phyloP scores from a whole-genome alignment of 2,797 vertebrate genomes.

The Pipistrellus pygmaeus region DNA sequence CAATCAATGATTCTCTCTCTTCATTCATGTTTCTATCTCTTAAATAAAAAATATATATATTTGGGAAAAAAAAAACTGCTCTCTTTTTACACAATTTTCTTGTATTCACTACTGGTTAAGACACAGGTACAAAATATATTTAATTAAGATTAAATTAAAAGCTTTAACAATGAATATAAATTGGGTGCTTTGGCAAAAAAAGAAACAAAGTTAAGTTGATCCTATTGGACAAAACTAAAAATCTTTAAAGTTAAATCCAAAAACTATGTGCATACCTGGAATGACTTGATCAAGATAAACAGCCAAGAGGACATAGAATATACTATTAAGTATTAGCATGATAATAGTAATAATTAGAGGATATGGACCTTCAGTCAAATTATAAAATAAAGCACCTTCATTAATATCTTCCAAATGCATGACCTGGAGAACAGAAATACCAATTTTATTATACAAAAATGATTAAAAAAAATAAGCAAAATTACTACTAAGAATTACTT shows the following conservation, averaged over 20 bases:
- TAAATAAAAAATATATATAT: no score
- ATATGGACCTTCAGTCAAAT: constrained; percentile 92
- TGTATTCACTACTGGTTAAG: neutral
- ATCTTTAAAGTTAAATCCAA: constrained; percentile 51
- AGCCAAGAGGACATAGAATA: constrained; percentile 95
- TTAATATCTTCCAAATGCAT: constrained; percentile 97
- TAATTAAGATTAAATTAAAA: constrained; percentile 18
- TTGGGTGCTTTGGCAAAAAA: neutral
- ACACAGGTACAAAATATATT: neutral
- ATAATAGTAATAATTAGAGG: constrained; percentile 93
- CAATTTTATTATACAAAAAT: constrained; percentile 29
- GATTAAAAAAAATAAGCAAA: constrained; percentile 27
- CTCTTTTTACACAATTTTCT: neutral
- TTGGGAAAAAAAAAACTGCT: neutral
- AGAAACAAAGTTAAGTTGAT: neutral
- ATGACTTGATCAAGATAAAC: constrained; percentile 97
- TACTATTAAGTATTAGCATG: constrained; percentile 93
- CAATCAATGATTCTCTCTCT: no score
- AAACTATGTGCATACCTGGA: constrained; percentile 89
- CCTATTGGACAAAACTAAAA: neutral
- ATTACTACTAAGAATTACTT: neutral
- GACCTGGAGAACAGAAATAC: constrained; percentile 89
- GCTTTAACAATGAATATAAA: neutral
- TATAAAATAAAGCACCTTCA: constrained; percentile 93
- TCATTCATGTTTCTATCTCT: no score